Percentiles rank a stretch among this genome's conserved stretches.
Evolutionary conservation across 1,140 invertebrate genomes (phyloP).

Genomic region (Procambarus virginalis): DNA sequence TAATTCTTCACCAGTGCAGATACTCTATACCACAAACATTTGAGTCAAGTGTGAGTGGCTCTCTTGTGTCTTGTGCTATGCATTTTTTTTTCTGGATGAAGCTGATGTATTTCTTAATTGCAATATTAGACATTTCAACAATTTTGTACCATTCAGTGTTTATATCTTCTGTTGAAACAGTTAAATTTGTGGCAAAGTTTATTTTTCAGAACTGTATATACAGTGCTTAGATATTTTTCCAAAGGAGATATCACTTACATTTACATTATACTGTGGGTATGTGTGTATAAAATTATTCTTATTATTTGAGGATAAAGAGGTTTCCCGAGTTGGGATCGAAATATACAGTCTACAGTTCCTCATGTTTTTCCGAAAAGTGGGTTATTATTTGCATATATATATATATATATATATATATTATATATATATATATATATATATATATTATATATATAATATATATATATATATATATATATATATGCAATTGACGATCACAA

Average conservation of each 20-base stretch:
- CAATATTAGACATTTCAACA: not conserved
- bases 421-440: constrained; percentile 27
- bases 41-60: not conserved
- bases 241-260: too few species aligned
- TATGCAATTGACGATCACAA: not conserved
- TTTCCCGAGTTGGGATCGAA: not conserved
- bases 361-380: not conserved
- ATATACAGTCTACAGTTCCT: not conserved
- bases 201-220: not conserved
- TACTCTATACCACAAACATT: not conserved
- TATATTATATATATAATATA: constrained; percentile 43
- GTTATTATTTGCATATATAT: too few species aligned
- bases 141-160: not conserved
- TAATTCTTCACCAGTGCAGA: not conserved
- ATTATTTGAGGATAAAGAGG: not conserved
- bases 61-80: not conserved
- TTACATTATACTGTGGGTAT: not conserved
- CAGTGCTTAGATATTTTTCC: not conserved
- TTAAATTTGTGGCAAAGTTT: not conserved
- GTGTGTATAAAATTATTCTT: not conserved
- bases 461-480: constrained; percentile 43
- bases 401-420: constrained; percentile 23
- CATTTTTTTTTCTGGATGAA: not conserved
- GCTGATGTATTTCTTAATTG: not conserved
- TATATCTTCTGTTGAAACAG: not conserved